Base-by-base conservation (phyloP, 30 jellyfish, hydroid and myxozoan species). In the Aurelia aurita complex sp. Pacific region DNA sequence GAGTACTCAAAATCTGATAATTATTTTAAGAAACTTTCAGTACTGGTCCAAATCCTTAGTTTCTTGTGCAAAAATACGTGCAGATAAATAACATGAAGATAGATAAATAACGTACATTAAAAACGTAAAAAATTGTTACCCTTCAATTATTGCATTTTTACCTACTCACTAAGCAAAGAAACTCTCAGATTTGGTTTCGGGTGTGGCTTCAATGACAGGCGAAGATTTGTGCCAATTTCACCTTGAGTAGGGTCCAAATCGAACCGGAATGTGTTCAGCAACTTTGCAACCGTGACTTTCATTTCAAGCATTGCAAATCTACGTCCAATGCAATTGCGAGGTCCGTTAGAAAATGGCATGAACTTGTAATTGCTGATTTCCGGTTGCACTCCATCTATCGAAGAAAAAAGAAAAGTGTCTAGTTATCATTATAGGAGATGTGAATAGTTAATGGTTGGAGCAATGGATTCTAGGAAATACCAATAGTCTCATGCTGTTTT, bases 301-400 rank as follows among this genome's bases (percentile, higher is more conserved):
- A 88, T 80, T 68, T 88, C 92, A 32, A 83, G 33, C 92, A 80
- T 40, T 53, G 97, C 80, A 59, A 88, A 88, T 36, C 66, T 79
- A 11, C 86, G 88, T 8, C 97, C 97, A 17, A 88, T 88, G 70
- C 97, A 88, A 68, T 50, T 88, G 59, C 92, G 80, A 1, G 97
- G 92, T 34, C 97, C 97, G 65, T 73, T 75, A 13, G 97, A 67
- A 67, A 88, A 88, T 33, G 97, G 92, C 71, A 88, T 50, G 89
- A 77, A 88, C 18, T 71, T 82, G 85, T 70, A 82, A 36, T 71
- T 82, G 34, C 85, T 64, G 73, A 71, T 72, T 5, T 60, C 86
- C n/a, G 86, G 53, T 42, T 60, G 55, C n/a, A 32, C 50, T 33
- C 42, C 90, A 35, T 53, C 90, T 81, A 36, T 2, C 6, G 18